Evolutionary conservation across 2,888 invertebrate genomes (phyloP).

Genomic region (Conops quadrifasciatus): DNA sequence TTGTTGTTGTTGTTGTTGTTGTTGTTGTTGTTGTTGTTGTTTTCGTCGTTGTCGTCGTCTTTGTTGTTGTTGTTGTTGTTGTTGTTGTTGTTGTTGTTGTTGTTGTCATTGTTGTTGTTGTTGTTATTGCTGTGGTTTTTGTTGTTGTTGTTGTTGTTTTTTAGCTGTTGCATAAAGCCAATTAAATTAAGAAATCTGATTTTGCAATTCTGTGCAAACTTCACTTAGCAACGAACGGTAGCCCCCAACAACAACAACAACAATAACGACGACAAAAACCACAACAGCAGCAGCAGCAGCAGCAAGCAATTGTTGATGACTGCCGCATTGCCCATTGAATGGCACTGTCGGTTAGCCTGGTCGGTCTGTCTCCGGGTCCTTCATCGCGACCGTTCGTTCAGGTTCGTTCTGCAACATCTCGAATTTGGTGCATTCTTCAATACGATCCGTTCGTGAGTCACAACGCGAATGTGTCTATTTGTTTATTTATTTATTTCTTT

Average conservation of each 20-base stretch:
- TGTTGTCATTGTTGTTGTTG: no score
- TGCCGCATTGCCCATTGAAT: conserved; percentile 5
- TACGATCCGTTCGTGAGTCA: conserved; percentile 32
- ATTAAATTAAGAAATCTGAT: conserved; percentile 58
- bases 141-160: not conserved
- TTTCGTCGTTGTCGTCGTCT: not conserved
- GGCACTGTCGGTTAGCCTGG: not conserved
- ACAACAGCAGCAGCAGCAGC: not conserved
- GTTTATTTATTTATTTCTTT: conserved; percentile 3
- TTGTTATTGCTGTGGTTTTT: not conserved
- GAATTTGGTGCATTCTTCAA: not conserved
- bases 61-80: no score
- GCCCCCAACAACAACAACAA: not conserved
- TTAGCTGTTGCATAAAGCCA: conserved; percentile 46
- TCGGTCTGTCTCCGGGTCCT: not conserved
- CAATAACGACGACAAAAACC: conserved; percentile 1
- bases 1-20: conserved; percentile 1
- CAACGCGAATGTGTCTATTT: conserved; percentile 4
- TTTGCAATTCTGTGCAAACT: conserved; percentile 45
- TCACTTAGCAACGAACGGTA: not conserved
- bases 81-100: conserved; percentile 1
- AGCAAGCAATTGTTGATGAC: not conserved
- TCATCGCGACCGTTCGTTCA: not conserved
- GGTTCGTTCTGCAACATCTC: not conserved
- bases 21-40: no score